Conservation (phyloP, 2,888 invertebrate genomes). For the Drosophila demipolita region DNA sequence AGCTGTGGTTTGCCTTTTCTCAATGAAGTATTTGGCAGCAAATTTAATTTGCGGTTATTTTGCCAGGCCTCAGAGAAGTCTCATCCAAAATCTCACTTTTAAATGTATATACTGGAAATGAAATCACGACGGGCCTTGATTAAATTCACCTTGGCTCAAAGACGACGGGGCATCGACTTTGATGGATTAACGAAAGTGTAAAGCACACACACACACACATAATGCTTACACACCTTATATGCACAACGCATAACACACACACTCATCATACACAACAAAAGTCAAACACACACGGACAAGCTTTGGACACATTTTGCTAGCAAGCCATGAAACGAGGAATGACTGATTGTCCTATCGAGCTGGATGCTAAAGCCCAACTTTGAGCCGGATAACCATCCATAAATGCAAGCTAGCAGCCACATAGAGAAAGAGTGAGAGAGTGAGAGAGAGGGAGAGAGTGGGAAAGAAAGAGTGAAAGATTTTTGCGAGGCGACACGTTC, state of each 20-base stretch:
- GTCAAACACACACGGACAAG: constrained; percentile 58
- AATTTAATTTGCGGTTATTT: constrained; percentile 60
- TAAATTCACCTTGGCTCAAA: constrained; percentile 49
- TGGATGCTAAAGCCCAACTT: constrained; percentile 21
- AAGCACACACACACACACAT: constrained; percentile 16
- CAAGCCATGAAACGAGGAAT: constrained; percentile 34
- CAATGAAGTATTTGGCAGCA: constrained; percentile 52
- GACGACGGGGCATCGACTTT: constrained; percentile 47
- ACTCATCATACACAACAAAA: constrained; percentile 45
- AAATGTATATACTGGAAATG: constrained; percentile 33
- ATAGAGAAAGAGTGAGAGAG: not conserved
- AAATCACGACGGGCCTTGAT: constrained; percentile 52
- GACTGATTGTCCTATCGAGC: constrained; percentile 58
- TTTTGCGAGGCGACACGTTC: constrained; percentile 68
- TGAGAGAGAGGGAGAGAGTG: not conserved
- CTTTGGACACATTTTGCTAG: constrained; percentile 57
- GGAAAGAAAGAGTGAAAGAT: not conserved
- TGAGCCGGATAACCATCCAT: constrained; percentile 49
- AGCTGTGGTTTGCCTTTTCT: constrained; percentile 46
- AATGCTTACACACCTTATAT: constrained; percentile 34
- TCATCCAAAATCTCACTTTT: constrained; percentile 17
- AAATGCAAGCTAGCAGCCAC: constrained; percentile 43
- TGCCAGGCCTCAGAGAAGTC: constrained; percentile 2
- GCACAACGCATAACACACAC: constrained; percentile 25
- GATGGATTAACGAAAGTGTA: constrained; percentile 59